These are phyloP conservation scores for Macrotis lagotis DNA, from an alignment of 2,113 vertebrate genomes.

Conservation along the genomic window DNA sequence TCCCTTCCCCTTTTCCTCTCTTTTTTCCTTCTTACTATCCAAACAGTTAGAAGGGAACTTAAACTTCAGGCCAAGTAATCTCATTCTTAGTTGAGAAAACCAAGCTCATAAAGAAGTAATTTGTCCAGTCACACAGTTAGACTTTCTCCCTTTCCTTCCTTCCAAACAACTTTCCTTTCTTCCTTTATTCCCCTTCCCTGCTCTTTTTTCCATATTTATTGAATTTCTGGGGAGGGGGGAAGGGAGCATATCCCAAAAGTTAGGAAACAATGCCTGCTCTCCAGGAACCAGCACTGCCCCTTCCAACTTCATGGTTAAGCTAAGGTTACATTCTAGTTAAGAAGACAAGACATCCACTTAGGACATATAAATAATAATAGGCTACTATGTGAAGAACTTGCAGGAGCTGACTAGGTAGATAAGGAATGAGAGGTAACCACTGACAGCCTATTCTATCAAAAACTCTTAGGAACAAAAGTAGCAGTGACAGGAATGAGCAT, in stretches of 20 bases:
- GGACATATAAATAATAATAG: background rate
- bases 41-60: background rate
- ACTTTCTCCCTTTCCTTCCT: background rate
- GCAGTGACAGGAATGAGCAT: background rate
- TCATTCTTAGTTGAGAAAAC: background rate
- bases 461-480: background rate
- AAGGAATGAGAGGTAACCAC: background rate
- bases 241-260: background rate
- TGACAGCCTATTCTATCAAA: background rate
- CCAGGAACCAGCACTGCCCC: background rate
- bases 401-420: background rate
- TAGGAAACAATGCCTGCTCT: background rate
- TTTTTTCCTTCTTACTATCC: background rate
- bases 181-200: background rate
- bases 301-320: background rate
- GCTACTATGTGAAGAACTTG: background rate
- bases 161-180: no score
- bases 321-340: background rate
- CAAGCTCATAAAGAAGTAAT: background rate
- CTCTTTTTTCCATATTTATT: background rate
- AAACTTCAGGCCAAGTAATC: background rate
- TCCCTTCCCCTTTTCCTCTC: background rate
- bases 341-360: background rate
- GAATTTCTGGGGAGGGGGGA: background rate
- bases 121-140: background rate